These are phyloP conservation scores for Cheirogaleus medius DNA, from an alignment of 2,113 vertebrate species.

Conservation along the genomic window DNA sequence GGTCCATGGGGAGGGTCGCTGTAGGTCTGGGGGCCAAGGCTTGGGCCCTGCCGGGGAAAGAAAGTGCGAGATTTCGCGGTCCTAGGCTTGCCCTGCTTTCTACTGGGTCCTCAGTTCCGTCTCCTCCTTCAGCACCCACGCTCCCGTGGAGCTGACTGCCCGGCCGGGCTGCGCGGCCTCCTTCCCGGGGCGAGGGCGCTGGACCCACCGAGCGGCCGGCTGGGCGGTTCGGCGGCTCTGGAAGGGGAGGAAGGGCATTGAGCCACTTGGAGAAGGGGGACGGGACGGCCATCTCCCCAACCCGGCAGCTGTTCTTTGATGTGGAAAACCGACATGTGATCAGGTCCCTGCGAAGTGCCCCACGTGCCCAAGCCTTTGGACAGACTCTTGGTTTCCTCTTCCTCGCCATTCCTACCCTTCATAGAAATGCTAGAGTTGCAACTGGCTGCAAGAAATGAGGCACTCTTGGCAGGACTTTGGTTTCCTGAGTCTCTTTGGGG, in stretches of 20 bases:
- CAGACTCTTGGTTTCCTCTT: not conserved
- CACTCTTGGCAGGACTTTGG: not conserved
- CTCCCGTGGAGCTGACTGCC: not conserved
- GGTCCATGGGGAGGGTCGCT: not conserved
- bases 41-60: no score
- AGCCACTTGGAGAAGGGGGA: not conserved
- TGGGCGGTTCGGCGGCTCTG: not conserved
- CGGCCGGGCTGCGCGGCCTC: no score
- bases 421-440: not conserved
- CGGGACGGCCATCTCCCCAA: accelerated
- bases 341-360: not conserved
- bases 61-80: not conserved
- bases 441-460: not conserved
- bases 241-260: not conserved
- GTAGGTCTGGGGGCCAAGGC: accelerated
- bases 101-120: not conserved
- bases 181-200: no score
- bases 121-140: not conserved
- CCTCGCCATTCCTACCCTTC: not conserved
- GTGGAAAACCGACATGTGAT: not conserved
- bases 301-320: not conserved
- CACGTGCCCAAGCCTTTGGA: accelerated
- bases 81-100: not conserved
- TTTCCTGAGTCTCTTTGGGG: not conserved
- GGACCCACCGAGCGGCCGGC: no score